These are phyloP conservation scores for Phallusia fumigata DNA, from an alignment of 23 tunicate species.

Conservation along the genomic window DNA sequence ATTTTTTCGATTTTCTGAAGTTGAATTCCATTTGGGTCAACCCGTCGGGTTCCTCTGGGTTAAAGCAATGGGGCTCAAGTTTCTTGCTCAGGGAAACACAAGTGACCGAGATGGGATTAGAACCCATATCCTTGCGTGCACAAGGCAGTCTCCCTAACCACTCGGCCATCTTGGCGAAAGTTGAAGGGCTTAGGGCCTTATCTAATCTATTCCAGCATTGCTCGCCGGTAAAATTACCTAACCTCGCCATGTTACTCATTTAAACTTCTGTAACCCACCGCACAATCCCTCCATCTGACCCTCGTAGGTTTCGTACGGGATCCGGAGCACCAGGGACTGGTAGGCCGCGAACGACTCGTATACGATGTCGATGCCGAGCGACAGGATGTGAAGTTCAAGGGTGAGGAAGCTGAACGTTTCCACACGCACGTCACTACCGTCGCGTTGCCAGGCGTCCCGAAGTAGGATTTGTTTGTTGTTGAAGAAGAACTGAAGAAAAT, in stretches of 20 bases:
- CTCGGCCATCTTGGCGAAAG: too few relatives aligned
- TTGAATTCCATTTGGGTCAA: too few relatives aligned
- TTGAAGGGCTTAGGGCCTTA: too few relatives aligned
- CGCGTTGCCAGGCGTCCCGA: constrained; percentile 33
- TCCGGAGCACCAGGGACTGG: constrained; percentile 39
- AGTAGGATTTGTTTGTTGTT: constrained; percentile 20
- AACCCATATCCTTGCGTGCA: too few relatives aligned
- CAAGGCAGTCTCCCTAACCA: too few relatives aligned
- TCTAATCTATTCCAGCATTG: too few relatives aligned
- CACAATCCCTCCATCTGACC: constrained; percentile 57
- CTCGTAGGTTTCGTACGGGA: constrained; percentile 47
- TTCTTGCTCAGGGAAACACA: too few relatives aligned
- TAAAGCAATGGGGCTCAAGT: too few relatives aligned
- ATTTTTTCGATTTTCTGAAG: too few relatives aligned
- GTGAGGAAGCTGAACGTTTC: constrained; percentile 38
- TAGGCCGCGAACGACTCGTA: constrained; percentile 32
- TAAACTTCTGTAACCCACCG: constrained; percentile 29
- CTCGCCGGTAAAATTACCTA: too few relatives aligned
- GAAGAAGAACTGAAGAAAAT: constrained; percentile 22
- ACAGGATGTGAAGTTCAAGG: constrained; percentile 11
- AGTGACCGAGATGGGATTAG: too few relatives aligned
- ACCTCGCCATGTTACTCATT: not conserved
- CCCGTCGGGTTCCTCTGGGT: too few relatives aligned
- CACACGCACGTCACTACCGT: constrained; percentile 32
- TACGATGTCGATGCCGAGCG: constrained; percentile 31